Evolutionary conservation across 2,888 invertebrate genomes (phyloP).

Genomic region (Priocnemis perturbator): DNA sequence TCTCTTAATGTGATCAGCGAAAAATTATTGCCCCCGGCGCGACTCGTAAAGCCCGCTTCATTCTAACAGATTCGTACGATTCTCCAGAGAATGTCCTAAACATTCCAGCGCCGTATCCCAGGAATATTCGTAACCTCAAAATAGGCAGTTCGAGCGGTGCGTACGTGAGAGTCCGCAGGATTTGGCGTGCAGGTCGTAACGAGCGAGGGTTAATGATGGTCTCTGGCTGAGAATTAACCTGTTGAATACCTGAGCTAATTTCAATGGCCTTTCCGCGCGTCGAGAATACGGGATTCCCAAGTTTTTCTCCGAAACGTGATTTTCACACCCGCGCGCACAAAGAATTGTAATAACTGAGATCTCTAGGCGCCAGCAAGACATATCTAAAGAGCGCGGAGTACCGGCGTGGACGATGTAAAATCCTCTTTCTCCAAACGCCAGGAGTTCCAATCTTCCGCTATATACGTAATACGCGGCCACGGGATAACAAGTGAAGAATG

Average conservation of each 20-base stretch:
- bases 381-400: neutral
- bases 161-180: neutral
- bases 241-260: constrained; percentile 1
- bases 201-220: constrained; percentile 5
- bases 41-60: neutral
- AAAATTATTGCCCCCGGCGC: constrained; percentile 15
- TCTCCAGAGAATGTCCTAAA: too few species aligned
- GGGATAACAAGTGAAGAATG: too few species aligned
- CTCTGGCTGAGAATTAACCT: neutral
- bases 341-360: neutral
- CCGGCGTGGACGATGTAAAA: neutral
- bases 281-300: neutral
- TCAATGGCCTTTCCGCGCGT: neutral
- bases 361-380: neutral
- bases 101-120: too few species aligned
- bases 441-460: too few species aligned
- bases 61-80: neutral
- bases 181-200: neutral
- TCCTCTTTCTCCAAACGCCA: too few species aligned
- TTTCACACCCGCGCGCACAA: neutral
- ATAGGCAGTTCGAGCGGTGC: too few species aligned
- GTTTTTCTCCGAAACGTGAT: constrained; percentile 5
- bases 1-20: constrained; percentile 23
- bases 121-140: too few species aligned
- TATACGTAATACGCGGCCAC: too few species aligned